Conservation (phyloP, 2,797 vertebrate species). For the Phyllotis vaccarum region DNA sequence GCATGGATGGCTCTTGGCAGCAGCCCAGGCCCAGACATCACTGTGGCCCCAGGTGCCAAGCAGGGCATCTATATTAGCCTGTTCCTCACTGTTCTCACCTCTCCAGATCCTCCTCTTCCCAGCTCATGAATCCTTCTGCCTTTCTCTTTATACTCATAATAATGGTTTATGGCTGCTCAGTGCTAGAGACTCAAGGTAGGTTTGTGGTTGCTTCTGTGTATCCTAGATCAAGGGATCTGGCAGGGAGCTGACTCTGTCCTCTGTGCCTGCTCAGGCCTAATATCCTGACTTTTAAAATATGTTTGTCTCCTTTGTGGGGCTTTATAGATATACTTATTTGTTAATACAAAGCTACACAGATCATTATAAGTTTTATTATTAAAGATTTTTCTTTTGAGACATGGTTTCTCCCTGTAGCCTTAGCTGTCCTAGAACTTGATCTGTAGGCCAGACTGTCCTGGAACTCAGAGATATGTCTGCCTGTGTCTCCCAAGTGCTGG, state of each 20-base stretch:
- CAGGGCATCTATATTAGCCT: not conserved
- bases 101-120: not conserved
- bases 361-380: conserved; percentile 17
- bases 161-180: not conserved
- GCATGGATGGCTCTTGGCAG: not conserved
- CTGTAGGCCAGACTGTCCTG: not conserved
- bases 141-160: not conserved
- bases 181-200: not conserved
- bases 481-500: not conserved
- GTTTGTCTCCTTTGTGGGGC: not conserved
- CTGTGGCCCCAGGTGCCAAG: not conserved
- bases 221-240: not conserved
- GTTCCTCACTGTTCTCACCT: not conserved
- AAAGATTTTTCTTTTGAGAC: not conserved
- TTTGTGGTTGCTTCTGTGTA: not conserved
- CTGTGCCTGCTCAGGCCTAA: not conserved
- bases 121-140: not conserved
- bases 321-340: not conserved
- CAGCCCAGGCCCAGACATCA: not conserved
- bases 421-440: too few relatives aligned
- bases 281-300: not conserved
- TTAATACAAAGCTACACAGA: not conserved
- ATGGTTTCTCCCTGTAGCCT: too few relatives aligned
- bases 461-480: not conserved
- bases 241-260: not conserved